Evolutionary conservation across 2,113 vertebrate genomes (phyloP), one percentile per base, ranked within the genome.

Genomic region (Pao palembangensis): DNA sequence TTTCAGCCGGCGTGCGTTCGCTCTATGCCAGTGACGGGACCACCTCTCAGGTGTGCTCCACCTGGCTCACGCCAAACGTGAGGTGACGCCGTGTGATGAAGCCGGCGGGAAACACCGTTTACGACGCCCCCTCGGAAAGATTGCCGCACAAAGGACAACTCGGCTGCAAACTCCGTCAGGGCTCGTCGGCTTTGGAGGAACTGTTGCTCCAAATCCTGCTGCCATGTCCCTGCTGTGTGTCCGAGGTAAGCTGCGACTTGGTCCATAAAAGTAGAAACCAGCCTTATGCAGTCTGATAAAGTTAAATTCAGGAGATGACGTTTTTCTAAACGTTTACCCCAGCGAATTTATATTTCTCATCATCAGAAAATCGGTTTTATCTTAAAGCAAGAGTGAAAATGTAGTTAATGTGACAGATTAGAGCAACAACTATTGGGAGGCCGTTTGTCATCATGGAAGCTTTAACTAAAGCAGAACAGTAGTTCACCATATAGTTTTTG

Each of bases 181-280:
- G 63, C 58, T 73, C 67, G 13, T 57, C 71, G 49, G 61, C 57
- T 67, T 43, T 51, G 66, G 52, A 71, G 61, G 52, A 71, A 75
- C 73, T 69, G 84, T 65, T 69, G 76, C 75, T 12, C 68, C 8
- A 16, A 61, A 73, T 11, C 63, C 74, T 51, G 72, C 79, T 41
- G 75, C 47, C 28, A 88, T 88, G 86, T 87, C 84, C 25, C 83
- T 88, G 73, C 79, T 88, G 73, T 88, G 86, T 58, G 86, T 88
- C 53, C 67, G 83, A 87, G 86, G 86, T 88, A 79, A 69, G 80
- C 63, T 41, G n/a, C 70, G 51, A 28, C 14, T 16, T 0, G 34
- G 10, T 12, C 34, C 34, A 38, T 38, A 3, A 28, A 28, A 28
- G 8, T 38, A 12, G 34, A 10, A 38, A 38, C 34, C 34, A 11